phyloP scores from a whole-genome alignment of 2,888 invertebrate species.

The Meta bourneti region DNA sequence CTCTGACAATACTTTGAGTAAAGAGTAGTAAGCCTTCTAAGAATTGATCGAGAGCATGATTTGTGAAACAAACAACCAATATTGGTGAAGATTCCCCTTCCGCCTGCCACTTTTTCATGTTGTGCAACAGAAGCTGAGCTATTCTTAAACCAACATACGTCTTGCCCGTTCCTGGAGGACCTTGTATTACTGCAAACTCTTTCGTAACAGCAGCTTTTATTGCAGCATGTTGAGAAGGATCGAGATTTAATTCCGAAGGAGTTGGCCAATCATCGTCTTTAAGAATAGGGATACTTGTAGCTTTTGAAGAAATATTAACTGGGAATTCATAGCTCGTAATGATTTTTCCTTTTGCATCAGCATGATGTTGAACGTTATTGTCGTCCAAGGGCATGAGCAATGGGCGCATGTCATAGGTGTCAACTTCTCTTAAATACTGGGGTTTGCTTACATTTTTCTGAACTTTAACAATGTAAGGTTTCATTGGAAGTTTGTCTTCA shows the following conservation, averaged over 20 bases:
- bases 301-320: neutral
- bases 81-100: slow-evolving; percentile 83
- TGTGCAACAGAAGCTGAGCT: slow-evolving; percentile 85
- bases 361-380: neutral
- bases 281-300: slow-evolving; percentile 40
- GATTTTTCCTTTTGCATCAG: neutral
- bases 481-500: slow-evolving; percentile 85
- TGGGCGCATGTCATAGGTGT: slow-evolving; percentile 70
- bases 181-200: slow-evolving; percentile 84
- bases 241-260: slow-evolving; percentile 83
- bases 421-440: slow-evolving; percentile 80
- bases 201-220: slow-evolving; percentile 86
- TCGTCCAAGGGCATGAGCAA: slow-evolving; percentile 50
- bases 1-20: slow-evolving; percentile 85
- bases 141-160: slow-evolving; percentile 90
- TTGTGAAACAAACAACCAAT: slow-evolving; percentile 90
- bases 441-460: slow-evolving; percentile 80
- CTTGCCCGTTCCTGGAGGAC: slow-evolving; percentile 94
- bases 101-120: slow-evolving; percentile 81
- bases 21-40: slow-evolving; percentile 85
- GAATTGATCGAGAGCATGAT: slow-evolving; percentile 93
- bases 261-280: slow-evolving; percentile 82
- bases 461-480: slow-evolving; percentile 85
- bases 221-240: slow-evolving; percentile 86
- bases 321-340: slow-evolving; percentile 9